These are phyloP conservation scores for Pavo muticus DNA, from an alignment of 2,113 vertebrate genomes.

Conservation along the genomic window DNA sequence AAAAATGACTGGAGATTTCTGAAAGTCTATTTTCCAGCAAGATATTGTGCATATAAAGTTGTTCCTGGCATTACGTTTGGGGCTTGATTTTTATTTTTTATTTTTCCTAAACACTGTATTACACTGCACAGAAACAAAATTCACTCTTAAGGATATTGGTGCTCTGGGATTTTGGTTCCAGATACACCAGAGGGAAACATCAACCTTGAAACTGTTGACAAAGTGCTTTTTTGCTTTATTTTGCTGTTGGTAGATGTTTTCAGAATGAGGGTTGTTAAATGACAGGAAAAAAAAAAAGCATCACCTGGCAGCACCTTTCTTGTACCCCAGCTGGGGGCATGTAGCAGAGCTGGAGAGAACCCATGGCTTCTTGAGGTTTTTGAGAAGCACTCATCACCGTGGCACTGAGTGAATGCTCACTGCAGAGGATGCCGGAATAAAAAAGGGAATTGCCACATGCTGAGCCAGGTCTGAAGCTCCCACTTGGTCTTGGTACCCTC, in stretches of 20 bases:
- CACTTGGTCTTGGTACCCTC: neutral
- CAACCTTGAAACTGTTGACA: neutral
- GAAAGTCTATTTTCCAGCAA: neutral
- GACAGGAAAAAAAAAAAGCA: too few species aligned
- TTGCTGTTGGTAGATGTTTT: neutral
- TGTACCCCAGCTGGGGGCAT: neutral
- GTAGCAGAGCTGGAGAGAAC: neutral
- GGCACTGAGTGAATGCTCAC: rapidly evolving
- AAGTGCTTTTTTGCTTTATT: neutral
- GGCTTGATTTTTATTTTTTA: neutral
- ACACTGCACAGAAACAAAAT: neutral
- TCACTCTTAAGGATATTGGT: neutral
- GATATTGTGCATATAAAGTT: neutral
- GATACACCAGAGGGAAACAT: neutral
- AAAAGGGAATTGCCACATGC: neutral
- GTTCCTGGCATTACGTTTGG: neutral
- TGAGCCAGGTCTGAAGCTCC: neutral
- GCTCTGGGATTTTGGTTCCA: constrained; percentile 1
- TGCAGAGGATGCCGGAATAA: neutral
- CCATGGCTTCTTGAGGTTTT: rapidly evolving
- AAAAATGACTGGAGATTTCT: constrained; percentile 22
- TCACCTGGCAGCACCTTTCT: neutral
- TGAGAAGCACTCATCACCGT: rapidly evolving
- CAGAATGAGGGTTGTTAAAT: neutral
- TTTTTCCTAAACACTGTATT: neutral